Base-by-base conservation (phyloP, 2,113 vertebrate species). In the Labeo catla region DNA sequence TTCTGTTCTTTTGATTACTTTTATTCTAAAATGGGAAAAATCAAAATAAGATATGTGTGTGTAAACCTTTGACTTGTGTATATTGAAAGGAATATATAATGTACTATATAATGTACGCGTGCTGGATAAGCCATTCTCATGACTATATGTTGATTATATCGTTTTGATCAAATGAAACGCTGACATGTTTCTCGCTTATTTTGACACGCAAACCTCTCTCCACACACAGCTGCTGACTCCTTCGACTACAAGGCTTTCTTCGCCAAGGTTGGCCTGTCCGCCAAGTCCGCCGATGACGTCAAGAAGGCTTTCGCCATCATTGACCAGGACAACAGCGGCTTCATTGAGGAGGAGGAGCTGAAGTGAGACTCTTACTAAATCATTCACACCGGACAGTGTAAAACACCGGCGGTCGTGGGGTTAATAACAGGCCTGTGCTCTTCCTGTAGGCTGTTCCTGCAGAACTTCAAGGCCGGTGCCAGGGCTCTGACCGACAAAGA, bases 301-400 rank as follows among this genome's bases (percentile, higher is more conserved):
- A 94, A 95, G 91, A 94, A 93, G 52, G 95, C 94, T 74, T 96
- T 96, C 86, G 8, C 2, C 43, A 92, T 94, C 94, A 94, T 96
- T 81, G 95, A 96, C 91, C 95, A 96, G 93, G 95, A 96, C 91
- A 92, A 92, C 83, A 95, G 95, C 0, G 95, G 94, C 90, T 96
- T 93, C 91, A 95, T 96, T 95, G 95, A 96, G 94, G 95, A 95
- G 92, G 95, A 96, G 0, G 95, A 96, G 89, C 94, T 96, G 85
- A 95, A 94, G 95, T 96, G 92, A 94, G 93, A 87, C 72, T 76
- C 2, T 23, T 59, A 16, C 2, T 8, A 21, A 12, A 57, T 28
- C 34, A 19, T 54, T 16, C 11, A 50, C 23, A 23, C 34, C 2
- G 2, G 13, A 39, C 0, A 16, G 15, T 8, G 9, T 45, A 1